Evolutionary conservation across 92 coral and sea anemone species (phyloP).

Genomic region (Actinostola sp.): DNA sequence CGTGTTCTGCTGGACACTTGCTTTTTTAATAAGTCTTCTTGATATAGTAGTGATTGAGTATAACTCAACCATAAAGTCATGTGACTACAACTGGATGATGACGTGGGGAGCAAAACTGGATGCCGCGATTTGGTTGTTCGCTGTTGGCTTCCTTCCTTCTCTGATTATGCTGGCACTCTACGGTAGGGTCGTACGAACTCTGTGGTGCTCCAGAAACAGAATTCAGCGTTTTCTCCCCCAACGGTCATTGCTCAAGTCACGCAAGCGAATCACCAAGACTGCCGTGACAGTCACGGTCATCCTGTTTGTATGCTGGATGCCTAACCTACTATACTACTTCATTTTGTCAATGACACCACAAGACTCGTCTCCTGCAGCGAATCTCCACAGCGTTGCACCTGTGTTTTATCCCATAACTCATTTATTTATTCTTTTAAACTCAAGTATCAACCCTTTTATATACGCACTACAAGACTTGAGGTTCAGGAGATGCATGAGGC

Average conservation of each 20-base stretch:
- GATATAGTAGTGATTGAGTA: conserved; percentile 27
- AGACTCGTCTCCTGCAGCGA: not conserved
- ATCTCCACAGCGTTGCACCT: conserved; percentile 40
- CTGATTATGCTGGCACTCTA: conserved; percentile 43
- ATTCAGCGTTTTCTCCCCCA: conserved; percentile 36
- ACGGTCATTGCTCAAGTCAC: conserved; percentile 50
- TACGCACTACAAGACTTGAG: conserved; percentile 50
- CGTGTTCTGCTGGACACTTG: conserved; percentile 33
- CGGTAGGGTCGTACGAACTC: conserved; percentile 43
- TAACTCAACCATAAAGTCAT: conserved; percentile 17
- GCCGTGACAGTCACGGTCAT: conserved; percentile 48
- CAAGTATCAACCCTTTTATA: conserved; percentile 53
- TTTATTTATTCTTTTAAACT: conserved; percentile 48
- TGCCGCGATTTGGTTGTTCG: conserved; percentile 43
- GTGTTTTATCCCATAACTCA: conserved; percentile 24
- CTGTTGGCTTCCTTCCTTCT: conserved; percentile 42
- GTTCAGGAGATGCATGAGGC: conserved; percentile 55
- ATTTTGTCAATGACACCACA: not conserved
- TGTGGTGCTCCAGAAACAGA: conserved; percentile 43
- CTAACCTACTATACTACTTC: conserved; percentile 21
- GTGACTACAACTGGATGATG: conserved; percentile 31
- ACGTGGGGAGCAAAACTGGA: conserved; percentile 29
- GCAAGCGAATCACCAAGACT: conserved; percentile 64
- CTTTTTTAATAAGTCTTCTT: conserved; percentile 27
- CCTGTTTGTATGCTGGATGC: conserved; percentile 59